These are phyloP conservation scores for Sycophila texana DNA, from an alignment of 2,888 invertebrate genomes.

Conservation along the genomic window DNA sequence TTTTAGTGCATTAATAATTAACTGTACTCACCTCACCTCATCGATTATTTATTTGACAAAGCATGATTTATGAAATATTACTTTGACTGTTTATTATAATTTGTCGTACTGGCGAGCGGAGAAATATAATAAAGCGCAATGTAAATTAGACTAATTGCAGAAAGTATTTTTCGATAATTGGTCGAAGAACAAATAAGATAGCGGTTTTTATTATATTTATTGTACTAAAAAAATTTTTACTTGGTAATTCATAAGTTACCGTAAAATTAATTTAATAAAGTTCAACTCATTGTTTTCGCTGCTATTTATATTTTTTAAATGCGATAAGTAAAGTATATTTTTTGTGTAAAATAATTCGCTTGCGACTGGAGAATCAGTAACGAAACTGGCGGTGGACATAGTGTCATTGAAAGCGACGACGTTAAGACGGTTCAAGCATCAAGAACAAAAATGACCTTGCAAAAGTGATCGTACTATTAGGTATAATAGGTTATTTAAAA, in stretches of 20 bases:
- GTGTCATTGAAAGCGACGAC: slow-evolving; percentile 25
- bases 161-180: slow-evolving; percentile 39
- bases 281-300: neutral
- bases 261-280: neutral
- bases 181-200: neutral
- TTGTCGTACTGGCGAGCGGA: neutral
- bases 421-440: neutral
- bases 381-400: slow-evolving; percentile 21
- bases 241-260: slow-evolving; percentile 28
- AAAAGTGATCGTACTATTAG: neutral
- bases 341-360: slow-evolving; percentile 12
- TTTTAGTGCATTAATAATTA: too few relatives aligned
- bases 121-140: neutral
- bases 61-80: slow-evolving; percentile 43
- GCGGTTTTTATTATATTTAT: slow-evolving; percentile 24
- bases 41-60: slow-evolving; percentile 25
- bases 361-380: slow-evolving; percentile 14
- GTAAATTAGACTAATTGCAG: neutral
- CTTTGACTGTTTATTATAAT: slow-evolving; percentile 9
- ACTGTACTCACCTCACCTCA: neutral
- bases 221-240: slow-evolving; percentile 21
- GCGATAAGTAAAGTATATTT: too few relatives aligned
- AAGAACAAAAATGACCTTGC: too few relatives aligned
- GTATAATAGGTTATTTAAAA: slow-evolving; percentile 14
- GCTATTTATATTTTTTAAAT: slow-evolving; percentile 1